Evolutionary conservation across 2,888 invertebrate species (phyloP).

Genomic region (Caradrina clavipalpis): DNA sequence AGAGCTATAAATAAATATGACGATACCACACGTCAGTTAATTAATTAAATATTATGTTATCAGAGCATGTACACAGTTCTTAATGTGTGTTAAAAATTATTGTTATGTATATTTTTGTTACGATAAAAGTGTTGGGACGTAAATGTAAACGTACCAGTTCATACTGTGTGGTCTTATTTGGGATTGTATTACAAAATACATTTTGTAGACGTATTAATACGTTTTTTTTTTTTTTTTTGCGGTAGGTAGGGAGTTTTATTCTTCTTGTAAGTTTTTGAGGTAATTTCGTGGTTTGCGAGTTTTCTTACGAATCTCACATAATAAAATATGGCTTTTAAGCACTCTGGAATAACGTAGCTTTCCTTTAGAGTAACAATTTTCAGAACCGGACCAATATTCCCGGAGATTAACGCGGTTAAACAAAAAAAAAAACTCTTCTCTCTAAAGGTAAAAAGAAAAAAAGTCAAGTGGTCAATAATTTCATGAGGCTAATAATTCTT

Average conservation of each 20-base stretch:
- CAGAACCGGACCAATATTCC: no score
- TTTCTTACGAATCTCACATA: no score
- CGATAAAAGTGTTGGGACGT: slow-evolving; percentile 32
- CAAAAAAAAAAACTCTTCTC: no score
- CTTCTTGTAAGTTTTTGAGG: neutral
- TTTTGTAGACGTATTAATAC: slow-evolving; percentile 2
- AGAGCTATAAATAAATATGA: slow-evolving; percentile 49
- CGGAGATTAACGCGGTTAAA: no score
- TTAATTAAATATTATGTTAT: slow-evolving; percentile 39
- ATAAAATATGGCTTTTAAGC: no score
- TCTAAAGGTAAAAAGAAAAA: no score
- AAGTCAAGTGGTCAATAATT: neutral
- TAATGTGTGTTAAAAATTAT: slow-evolving; percentile 32
- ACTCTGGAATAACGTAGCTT: no score
- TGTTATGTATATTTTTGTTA: slow-evolving; percentile 21
- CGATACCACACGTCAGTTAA: slow-evolving; percentile 16
- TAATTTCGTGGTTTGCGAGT: neutral
- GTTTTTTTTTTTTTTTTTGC: neutral
- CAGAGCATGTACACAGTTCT: slow-evolving; percentile 23
- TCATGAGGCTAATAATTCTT: neutral
- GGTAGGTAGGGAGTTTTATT: neutral
- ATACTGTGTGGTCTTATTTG: slow-evolving; percentile 45
- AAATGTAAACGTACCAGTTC: slow-evolving; percentile 38
- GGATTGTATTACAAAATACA: slow-evolving; percentile 40
- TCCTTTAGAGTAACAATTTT: no score